Base-by-base conservation (phyloP, 1,140 invertebrate species). In the Pararge aegeria region DNA sequence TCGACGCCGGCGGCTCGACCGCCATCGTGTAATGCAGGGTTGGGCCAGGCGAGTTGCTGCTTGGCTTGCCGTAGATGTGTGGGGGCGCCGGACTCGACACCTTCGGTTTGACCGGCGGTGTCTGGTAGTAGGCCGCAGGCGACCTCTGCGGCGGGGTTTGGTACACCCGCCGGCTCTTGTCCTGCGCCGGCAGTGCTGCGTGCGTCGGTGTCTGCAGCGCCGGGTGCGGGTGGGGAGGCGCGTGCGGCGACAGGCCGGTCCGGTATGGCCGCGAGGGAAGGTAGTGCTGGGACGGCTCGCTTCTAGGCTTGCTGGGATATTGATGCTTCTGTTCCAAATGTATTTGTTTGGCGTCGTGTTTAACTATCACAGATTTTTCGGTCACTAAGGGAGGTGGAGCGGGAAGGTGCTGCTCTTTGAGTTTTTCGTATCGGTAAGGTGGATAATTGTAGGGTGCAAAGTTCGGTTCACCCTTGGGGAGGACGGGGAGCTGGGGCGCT, bases 281-380 rank as follows among this genome's bases (percentile, higher is more conserved):
- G 83, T 94, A 94, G 57, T 92, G 90, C 30, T 91, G 79, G 77
- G 93, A 92, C 75, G 93, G 92, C 57, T 93, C 91, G 68, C 63
- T 90, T 13, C 91, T 82, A 40, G 92, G 80, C 74, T 95, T 94
- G 34, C 93, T 92, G 9, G 93, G 92, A 49, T 94, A 94, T 72
- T 92, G 90, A 55, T 92, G 90, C 65, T 94, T 92, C 54, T 92
- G 87, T 66, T 92, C 91, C 48, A 92, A 73, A 70, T 92, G 91
- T 38, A 90, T 90, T 54, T 92, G 85, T 71, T 94, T 93, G 18
- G 91, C 92, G 61, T 95, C 94, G 78, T 95, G 94, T 83, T 95
- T 95, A 16, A 95, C 94, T 80, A 95, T 95, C 66, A 95, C 94
- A 74, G 94, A 94, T 71, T 95, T 95, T 84, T 95, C 94, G 66